Conservation (phyloP, 2,888 invertebrate genomes). For the Agrotis ipsilon region DNA sequence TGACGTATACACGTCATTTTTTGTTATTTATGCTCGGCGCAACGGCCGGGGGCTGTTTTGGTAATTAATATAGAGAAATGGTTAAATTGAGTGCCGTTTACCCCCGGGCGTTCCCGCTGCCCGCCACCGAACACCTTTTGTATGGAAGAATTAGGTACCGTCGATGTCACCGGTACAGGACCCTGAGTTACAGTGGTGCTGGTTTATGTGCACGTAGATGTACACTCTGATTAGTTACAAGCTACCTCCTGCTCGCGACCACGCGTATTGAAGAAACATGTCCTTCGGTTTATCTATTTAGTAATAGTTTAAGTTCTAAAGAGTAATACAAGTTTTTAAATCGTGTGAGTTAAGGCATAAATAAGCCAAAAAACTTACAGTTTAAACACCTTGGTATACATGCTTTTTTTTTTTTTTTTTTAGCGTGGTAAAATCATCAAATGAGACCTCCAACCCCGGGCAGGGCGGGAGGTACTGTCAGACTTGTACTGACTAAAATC, state of each 20-base stretch:
- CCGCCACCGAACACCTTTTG: conserved; percentile 78
- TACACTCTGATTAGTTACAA: conserved; percentile 30
- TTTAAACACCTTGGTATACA: too few species aligned
- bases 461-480: too few species aligned
- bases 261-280: not conserved
- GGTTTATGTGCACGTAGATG: not conserved
- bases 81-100: conserved; percentile 83
- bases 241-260: not conserved
- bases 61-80: conserved; percentile 87
- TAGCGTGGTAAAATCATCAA: too few species aligned
- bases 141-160: conserved; percentile 70
- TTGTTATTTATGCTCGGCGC: conserved; percentile 81
- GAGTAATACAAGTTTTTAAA: too few species aligned
- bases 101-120: conserved; percentile 75
- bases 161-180: conserved; percentile 71
- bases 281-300: not conserved
- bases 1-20: conserved; percentile 92
- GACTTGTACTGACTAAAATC: too few species aligned
- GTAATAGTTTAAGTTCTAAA: not conserved
- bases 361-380: too few species aligned
- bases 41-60: conserved; percentile 77
- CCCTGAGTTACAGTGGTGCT: conserved; percentile 38
- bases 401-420: too few species aligned
- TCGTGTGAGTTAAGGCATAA: too few species aligned
- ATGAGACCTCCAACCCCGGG: too few species aligned